phyloP scores from a whole-genome alignment of 2,888 invertebrate species.

The Gandaritis pyraliata region DNA sequence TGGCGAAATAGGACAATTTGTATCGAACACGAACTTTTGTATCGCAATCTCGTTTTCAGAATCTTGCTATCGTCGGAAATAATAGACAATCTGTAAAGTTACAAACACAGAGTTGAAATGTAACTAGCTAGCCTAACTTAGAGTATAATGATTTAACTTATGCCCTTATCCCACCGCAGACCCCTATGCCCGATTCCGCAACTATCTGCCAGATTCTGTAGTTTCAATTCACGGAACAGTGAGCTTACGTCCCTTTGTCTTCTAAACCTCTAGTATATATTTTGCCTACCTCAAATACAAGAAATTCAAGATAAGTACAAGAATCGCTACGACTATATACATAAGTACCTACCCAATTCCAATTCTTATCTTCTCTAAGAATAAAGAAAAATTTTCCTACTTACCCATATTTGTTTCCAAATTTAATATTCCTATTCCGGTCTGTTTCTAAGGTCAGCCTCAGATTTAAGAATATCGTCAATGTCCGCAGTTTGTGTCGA shows the following conservation, averaged over 20 bases:
- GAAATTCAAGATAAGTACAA: no score
- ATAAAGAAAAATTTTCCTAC: background rate
- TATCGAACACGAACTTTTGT: no score
- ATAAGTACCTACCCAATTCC: no score
- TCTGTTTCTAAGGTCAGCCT: conserved; percentile 26
- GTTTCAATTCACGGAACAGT: conserved; percentile 20
- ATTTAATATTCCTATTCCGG: conserved; percentile 12
- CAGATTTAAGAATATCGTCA: conserved; percentile 28
- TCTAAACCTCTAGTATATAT: conserved; percentile 4
- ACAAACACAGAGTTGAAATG: background rate
- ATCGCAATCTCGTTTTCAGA: no score
- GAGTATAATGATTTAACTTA: background rate
- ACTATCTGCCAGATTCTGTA: conserved; percentile 16
- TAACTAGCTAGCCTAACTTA: background rate
- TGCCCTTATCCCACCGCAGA: background rate
- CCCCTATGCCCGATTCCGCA: conserved; percentile 14
- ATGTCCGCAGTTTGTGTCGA: conserved; percentile 37
- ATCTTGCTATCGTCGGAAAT: no score
- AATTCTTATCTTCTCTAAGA: background rate
- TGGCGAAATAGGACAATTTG: no score
- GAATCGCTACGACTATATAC: no score
- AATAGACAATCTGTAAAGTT: no score
- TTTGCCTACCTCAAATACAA: no score
- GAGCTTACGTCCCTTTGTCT: conserved; percentile 21
- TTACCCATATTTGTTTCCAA: background rate